Percentiles rank a stretch among this genome's conserved stretches.
These are phyloP conservation scores for Characodon lateralis DNA, from an alignment of 2,797 vertebrate species.

Conservation along the genomic window DNA sequence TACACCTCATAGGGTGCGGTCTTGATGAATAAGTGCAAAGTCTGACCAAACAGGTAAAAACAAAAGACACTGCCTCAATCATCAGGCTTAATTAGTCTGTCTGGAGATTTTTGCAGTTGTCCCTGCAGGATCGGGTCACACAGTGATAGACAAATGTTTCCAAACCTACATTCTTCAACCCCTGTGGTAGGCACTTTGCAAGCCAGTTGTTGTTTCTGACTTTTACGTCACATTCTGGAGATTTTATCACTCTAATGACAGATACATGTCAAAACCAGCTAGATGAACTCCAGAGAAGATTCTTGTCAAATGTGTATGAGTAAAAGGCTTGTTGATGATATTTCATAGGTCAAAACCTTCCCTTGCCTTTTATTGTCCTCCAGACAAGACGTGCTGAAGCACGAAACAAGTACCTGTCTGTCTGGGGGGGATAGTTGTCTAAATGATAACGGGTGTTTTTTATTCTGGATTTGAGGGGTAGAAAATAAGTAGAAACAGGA, in stretches of 20 bases:
- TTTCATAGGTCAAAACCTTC: conserved; percentile 20
- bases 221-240: conserved; percentile 37
- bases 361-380: background rate
- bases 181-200: background rate
- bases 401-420: conserved; percentile 23
- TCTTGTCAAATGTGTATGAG: conserved; percentile 35
- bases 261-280: conserved; percentile 42
- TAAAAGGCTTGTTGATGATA: conserved; percentile 25
- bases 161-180: conserved; percentile 39
- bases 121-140: conserved; percentile 14
- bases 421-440: conserved; percentile 7
- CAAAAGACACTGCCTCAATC: conserved; percentile 46
- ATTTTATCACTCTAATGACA: conserved; percentile 24
- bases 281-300: conserved; percentile 14
- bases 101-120: conserved; percentile 20
- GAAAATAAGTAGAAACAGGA: conserved; percentile 20
- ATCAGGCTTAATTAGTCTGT: background rate
- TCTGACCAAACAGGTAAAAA: conserved; percentile 39
- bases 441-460: conserved; percentile 29
- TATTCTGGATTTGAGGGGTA: conserved; percentile 15
- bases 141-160: conserved; percentile 14
- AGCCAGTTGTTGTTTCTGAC: conserved; percentile 32
- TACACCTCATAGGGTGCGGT: conserved; percentile 8
- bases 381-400: conserved; percentile 10
- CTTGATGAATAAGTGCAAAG: background rate